Evolutionary conservation across 2,888 invertebrate genomes (phyloP), one percentile per base, ranked within the genome.

Genomic region (Caenorhabditis macrosperma): DNA sequence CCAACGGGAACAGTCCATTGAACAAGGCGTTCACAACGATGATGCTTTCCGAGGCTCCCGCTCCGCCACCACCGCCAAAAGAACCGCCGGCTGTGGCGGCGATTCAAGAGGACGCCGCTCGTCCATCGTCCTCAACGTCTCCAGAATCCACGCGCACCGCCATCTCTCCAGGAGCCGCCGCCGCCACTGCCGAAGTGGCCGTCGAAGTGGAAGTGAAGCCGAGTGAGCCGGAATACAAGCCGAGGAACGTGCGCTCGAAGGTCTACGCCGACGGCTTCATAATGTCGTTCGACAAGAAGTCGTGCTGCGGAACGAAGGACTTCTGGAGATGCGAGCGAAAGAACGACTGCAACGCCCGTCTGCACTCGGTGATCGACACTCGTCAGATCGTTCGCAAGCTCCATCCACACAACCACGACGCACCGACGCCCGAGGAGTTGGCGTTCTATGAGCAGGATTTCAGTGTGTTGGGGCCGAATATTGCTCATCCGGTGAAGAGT

Each of bases 241-340:
- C 72, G 20, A 44, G 79, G 48, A 74, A 63, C 15, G 48, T 74
- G 15, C 60, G 79, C 33, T 68, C 72, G 48, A 71, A 82, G 59
- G 75, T 82, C 22, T 76, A 48, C 48, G 82, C 75, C 12, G 76
- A 77, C 48, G 82, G 82, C 22, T 82, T 50, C 61, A 77, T 80
- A 20, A 79, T 82, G 71, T 71, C 77, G 26, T 82, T 75, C 35
- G 82, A 82, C 28, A 82, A 82, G 41, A 63, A 63, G 26, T 78
- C 77, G 5, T 74, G 63, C 5, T 77, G 82, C 44, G 77, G 80
- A 33, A 54, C 46, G 46, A 75, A 72, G 20, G 20, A 63, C 12
- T 82, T 82, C 52, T 82, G 82, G 82, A 41, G 82, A 50, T 82
- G 82, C 46, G 82, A 82, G 41, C 61, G 74, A 6, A 82, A 82